Percentiles rank a stretch among this genome's conserved stretches.
These are phyloP conservation scores for Melanotaenia trifasciata DNA, from an alignment of 2,797 vertebrate species.

Conservation along the genomic window DNA sequence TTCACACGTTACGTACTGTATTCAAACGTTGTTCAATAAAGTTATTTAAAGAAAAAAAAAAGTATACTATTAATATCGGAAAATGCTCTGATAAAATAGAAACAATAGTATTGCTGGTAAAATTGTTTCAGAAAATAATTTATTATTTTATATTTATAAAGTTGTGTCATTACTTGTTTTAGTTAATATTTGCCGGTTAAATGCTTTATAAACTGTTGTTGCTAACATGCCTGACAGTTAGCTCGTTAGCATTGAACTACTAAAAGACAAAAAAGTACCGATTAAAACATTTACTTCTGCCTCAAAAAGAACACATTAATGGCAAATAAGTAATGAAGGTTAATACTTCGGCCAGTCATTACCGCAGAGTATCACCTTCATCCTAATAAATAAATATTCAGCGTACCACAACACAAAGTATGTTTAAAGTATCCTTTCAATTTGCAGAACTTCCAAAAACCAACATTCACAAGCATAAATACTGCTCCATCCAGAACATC, in stretches of 20 bases:
- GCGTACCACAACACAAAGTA: not conserved
- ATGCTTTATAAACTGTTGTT: not conserved
- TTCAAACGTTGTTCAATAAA: not conserved
- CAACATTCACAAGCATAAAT: not conserved
- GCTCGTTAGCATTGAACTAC: slow-evolving; percentile 2
- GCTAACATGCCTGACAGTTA: too few species aligned
- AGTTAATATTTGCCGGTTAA: not conserved
- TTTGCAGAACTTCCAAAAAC: not conserved
- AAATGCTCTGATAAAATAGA: not conserved
- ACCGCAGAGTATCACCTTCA: not conserved
- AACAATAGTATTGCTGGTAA: not conserved
- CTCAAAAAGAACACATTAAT: too few species aligned
- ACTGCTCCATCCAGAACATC: not conserved
- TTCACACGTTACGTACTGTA: too few species aligned
- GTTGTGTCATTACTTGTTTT: too few species aligned
- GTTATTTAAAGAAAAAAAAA: not conserved
- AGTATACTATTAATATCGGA: not conserved
- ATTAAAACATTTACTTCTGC: too few species aligned
- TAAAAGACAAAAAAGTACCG: too few species aligned
- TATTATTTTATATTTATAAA: not conserved
- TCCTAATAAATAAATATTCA: not conserved
- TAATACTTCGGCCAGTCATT: not conserved
- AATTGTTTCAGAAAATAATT: not conserved
- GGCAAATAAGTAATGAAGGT: too few species aligned
- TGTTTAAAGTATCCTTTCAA: not conserved